Conservation (phyloP, 2,113 vertebrate genomes). For the Sylvilagus bachmani region DNA sequence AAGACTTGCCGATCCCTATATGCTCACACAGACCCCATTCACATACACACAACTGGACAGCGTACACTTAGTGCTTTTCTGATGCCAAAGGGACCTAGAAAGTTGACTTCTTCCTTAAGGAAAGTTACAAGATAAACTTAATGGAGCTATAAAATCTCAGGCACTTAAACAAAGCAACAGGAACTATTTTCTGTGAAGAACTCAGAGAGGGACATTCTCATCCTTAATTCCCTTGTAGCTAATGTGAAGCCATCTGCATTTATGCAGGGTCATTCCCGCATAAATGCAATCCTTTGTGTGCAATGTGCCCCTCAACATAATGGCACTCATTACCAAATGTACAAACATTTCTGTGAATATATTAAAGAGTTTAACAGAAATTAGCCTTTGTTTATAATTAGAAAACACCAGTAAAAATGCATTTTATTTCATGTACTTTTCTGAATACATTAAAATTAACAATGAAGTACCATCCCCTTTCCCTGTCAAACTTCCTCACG, state of each 20-base stretch:
- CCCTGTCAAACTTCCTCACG: slow-evolving; percentile 13
- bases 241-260: slow-evolving; percentile 52
- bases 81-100: not conserved
- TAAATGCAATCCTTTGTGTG: not conserved
- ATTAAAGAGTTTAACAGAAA: slow-evolving; percentile 75
- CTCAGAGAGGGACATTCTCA: not conserved
- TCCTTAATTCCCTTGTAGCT: slow-evolving; percentile 30
- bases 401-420: slow-evolving; percentile 75
- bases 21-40: not conserved
- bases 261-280: slow-evolving; percentile 67
- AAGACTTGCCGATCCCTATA: not conserved
- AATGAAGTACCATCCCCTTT: not conserved
- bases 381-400: slow-evolving; percentile 76
- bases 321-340: slow-evolving; percentile 66
- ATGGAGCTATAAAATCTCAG: slow-evolving; percentile 7
- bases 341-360: slow-evolving; percentile 79
- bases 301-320: slow-evolving; percentile 67
- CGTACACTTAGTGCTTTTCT: not conserved
- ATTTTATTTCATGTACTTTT: slow-evolving; percentile 78
- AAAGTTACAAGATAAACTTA: slow-evolving; percentile 16
- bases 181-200: slow-evolving; percentile 56
- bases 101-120: slow-evolving; percentile 13
- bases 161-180: slow-evolving; percentile 23
- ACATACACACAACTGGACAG: not conserved
- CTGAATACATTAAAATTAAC: slow-evolving; percentile 60